Conservation (phyloP, 2,113 vertebrate genomes). For the Embiotoca jacksoni region DNA sequence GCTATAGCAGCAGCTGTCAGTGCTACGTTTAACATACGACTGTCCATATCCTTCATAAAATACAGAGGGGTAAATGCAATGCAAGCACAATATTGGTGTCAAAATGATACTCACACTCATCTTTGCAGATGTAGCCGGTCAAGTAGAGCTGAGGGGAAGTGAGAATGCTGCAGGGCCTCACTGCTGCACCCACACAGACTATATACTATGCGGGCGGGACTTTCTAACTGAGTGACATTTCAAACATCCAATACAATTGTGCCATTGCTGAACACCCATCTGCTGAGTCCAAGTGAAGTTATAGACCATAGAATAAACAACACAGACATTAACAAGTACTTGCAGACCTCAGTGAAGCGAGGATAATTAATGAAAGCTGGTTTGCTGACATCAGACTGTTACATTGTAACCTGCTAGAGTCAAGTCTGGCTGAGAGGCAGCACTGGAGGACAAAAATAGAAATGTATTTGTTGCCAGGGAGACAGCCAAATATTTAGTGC, state of each 20-base stretch:
- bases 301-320: conserved; percentile 9
- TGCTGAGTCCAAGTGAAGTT: conserved; percentile 23
- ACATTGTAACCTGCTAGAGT: conserved; percentile 2
- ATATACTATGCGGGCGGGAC: conserved; percentile 49
- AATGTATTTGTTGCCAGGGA: conserved; percentile 68
- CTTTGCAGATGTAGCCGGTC: conserved; percentile 54
- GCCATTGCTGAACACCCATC: neutral
- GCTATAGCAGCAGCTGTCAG: conserved; percentile 12
- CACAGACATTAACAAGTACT: conserved; percentile 18
- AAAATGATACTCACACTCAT: conserved; percentile 64
- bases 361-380: conserved; percentile 15
- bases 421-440: neutral
- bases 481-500: conserved; percentile 74
- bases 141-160: conserved; percentile 25
- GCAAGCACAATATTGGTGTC: neutral
- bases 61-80: neutral
- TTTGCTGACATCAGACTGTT: conserved; percentile 27
- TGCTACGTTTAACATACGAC: neutral
- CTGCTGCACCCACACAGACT: conserved; percentile 31
- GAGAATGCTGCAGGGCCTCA: conserved; percentile 50
- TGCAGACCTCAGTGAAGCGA: conserved; percentile 8
- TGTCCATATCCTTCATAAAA: neutral
- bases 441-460: conserved; percentile 56
- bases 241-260: conserved; percentile 32
- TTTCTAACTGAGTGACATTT: conserved; percentile 45